phyloP scores from a whole-genome alignment of 2,888 invertebrate genomes.

The Drosophila incognita region DNA sequence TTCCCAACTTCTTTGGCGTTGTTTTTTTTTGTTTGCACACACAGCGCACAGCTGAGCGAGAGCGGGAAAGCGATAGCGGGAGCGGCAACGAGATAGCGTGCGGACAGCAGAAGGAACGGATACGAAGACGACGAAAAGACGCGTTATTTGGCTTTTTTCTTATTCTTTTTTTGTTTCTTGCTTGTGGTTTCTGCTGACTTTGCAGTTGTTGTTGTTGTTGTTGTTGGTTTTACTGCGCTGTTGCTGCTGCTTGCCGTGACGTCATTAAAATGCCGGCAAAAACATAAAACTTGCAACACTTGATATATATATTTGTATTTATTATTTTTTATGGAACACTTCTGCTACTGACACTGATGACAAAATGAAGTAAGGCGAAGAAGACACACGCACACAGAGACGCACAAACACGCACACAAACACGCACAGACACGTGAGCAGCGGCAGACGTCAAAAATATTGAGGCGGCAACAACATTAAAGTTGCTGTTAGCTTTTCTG shows the following conservation, averaged over 20 bases:
- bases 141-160: conserved; percentile 22
- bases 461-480: conserved; percentile 36
- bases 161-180: conserved; percentile 6
- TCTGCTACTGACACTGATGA: conserved; percentile 39
- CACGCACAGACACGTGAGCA: conserved; percentile 26
- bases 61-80: not conserved
- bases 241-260: conserved; percentile 58
- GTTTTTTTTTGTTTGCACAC: conserved; percentile 29
- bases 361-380: conserved; percentile 30
- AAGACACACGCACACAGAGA: conserved; percentile 37
- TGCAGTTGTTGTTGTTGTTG: conserved; percentile 45
- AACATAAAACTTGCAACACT: conserved; percentile 34
- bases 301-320: conserved; percentile 6
- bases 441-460: conserved; percentile 50
- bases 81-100: conserved; percentile 8
- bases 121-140: conserved; percentile 13
- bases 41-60: conserved; percentile 32
- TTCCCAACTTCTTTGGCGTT: conserved; percentile 41
- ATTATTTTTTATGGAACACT: conserved; percentile 16
- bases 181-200: conserved; percentile 39
- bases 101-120: conserved; percentile 19
- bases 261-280: conserved; percentile 76
- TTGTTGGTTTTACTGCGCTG: conserved; percentile 41
- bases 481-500: conserved; percentile 25
- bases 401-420: conserved; percentile 24